Evolutionary conservation across 2,888 invertebrate genomes (phyloP), one percentile per base, ranked within the genome.

Genomic region (Pammene aurita): DNA sequence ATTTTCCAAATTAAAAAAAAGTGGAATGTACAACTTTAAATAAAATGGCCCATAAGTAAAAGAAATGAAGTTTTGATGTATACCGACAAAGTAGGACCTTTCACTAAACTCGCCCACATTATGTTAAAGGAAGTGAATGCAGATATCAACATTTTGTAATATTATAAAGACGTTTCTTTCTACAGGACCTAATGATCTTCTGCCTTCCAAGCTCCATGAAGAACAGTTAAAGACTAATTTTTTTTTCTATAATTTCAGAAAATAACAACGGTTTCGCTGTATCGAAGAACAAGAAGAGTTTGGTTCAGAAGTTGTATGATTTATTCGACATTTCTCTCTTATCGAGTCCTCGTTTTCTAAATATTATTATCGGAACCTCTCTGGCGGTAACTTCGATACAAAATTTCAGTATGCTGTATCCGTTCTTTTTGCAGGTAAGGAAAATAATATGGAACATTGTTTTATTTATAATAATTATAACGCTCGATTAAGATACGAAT

Each of bases 381-480:
- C 80, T 95, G 34, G 94, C 94, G 7, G 95, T 95, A 63, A 94
- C 95, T 7, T 94, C 95, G 0, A 94, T 95, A 58, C 94, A 95
- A 67, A 95, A 95, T 78, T 96, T 96, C 78, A 95, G 95, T 71
- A 94, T 96, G 93, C 86, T 96, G 46, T 95, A 93, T 75, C 96
- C 96, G 7, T 94, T 94, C 76, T 96, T 95, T 79, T 87, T 96
- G 44, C 94, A 94, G 88, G 94, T 93, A 86, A 52, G 34, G 9
- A 26, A 18, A 34, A 13, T 54, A 46, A 38, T 18, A 18, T 50
- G 0, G 5, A 7, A 62, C 10, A 50, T 38, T 34, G 18, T 34
- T 62, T 46, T 34, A 6, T 16, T 44, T 58, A 55, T n/a, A 34
- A 46, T 26, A 26, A n/a, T n/a, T n/a, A n/a, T n/a, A n/a, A n/a